These are phyloP conservation scores for Sylvicola cinctus DNA, from an alignment of 2,888 invertebrate genomes.

Conservation along the genomic window DNA sequence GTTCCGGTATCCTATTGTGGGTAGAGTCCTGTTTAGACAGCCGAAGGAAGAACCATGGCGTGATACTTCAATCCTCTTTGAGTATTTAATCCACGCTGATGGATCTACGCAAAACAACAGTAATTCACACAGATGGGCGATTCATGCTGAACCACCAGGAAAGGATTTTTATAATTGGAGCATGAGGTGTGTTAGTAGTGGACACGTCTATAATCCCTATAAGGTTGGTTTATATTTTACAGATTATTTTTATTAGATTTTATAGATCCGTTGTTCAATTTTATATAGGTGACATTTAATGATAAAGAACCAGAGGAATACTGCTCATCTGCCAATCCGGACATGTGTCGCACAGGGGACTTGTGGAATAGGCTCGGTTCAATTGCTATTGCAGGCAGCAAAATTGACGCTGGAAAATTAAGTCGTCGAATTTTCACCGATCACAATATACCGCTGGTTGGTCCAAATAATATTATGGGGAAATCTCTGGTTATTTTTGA, in stretches of 20 bases:
- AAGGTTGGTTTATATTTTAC: too few species aligned
- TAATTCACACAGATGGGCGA: conserved; percentile 58
- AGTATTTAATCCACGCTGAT: conserved; percentile 72
- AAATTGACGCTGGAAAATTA: conserved; percentile 35
- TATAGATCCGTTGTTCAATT: not conserved
- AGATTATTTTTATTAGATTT: not conserved
- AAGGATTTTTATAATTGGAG: conserved; percentile 85
- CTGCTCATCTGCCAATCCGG: conserved; percentile 34
- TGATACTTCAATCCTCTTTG: conserved; percentile 68
- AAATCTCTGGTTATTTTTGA: conserved; percentile 74
- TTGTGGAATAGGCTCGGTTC: conserved; percentile 47
- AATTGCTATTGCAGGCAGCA: conserved; percentile 54
- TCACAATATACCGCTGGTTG: conserved; percentile 50
- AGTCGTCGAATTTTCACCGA: conserved; percentile 66
- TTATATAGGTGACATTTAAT: conserved; percentile 33
- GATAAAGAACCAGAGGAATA: conserved; percentile 33
- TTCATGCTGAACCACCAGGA: conserved; percentile 59
- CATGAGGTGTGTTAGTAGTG: conserved; percentile 60
- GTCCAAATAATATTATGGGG: conserved; percentile 51
- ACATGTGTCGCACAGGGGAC: conserved; percentile 57
- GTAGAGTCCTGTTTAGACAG: conserved; percentile 63
- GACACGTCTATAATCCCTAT: conserved; percentile 56
- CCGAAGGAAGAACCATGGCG: conserved; percentile 57
- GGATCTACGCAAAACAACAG: conserved; percentile 58
- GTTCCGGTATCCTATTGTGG: conserved; percentile 75